Evolutionary conservation across 2,797 vertebrate genomes (phyloP), one percentile per base, ranked within the genome.

Genomic region (Centroberyx gerrardi): DNA sequence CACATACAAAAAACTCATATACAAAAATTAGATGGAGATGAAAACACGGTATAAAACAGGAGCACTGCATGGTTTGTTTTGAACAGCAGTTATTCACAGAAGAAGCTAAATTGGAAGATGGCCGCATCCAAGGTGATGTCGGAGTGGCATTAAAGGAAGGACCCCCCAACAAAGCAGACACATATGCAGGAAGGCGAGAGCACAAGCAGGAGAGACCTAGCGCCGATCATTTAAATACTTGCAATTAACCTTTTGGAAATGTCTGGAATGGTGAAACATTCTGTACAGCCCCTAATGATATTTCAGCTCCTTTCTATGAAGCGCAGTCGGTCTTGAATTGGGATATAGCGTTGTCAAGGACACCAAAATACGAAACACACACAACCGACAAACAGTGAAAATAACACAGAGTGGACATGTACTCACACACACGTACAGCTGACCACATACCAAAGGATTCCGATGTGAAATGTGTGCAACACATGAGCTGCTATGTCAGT

Each of bases 91-190:
- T 12, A 10, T 54, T 62, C 59, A 65, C 29, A 66, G 42, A 44
- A 67, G 59, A 62, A 58, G 40, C 10, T 46, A 46, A 8, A 66
- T 5, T 48, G 36, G 8, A 66, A 13, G 6, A 52, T n/a, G 33
- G 54, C 49, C 62, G 64, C 49, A 29, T 63, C 78, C 33, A 76
- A 72, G 29, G 67, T 54, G 63, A 78, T 22, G 44, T 27, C 72
- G 58, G 62, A 29, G 68, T 58, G 54, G 55, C 75, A 44, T 51
- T 76, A 44, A 67, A 62, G 33, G 65, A 78, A 69, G 12, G 9
- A 27, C 61, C 31, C 36, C 56, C 14, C 70, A 54, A 36, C 46
- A 69, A 82, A 82, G 78, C 80, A 87, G 53, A 86, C 80, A 52
- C 4, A 42, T 58, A 68, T 28, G 81, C 63, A 82, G 14, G 65